Base-by-base conservation (phyloP, 1,140 invertebrate genomes). In the Drosophila nigrodunni region DNA sequence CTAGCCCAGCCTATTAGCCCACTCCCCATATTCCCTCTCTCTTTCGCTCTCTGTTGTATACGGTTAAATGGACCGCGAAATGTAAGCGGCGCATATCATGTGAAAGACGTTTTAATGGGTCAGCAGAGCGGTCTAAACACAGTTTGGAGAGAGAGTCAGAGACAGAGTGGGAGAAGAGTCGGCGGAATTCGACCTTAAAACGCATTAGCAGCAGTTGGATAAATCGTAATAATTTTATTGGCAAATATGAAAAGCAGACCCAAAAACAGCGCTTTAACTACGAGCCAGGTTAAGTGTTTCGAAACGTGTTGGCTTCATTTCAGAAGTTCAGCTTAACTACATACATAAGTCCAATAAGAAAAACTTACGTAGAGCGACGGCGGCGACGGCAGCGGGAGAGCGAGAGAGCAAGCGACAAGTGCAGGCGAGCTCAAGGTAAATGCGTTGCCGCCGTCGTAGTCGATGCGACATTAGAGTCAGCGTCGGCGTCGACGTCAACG, bases 161-260 rank as follows among this genome's bases (percentile, higher is more conserved):
- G 25, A 30, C 25, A 30, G 67, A 25, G 9, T 11, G 15, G 30
- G 46, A 47, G 60, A 41, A 5, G 13, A 60, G 46, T n/a, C 37
- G 9, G n/a, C 39, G 44, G 52, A 49, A 18, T 34, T 25, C 79
- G 85, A 88, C 83, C 83, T 88, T 88, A 89, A 89, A 89, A 88
- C 83, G 85, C 83, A 88, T 88, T 88, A 88, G 86, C 85, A 89
- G 71, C 55, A 74, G 61, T 70, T 50, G 80, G 69, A 72, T 82
- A 68, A 89, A 81, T 80, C 67, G 69, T 89, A 85, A 88, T 89
- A 88, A 88, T 88, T 88, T 88, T 88, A 88, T 88, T 88, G 75
- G 85, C 85, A 88, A 88, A 89, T 78, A 88, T 78, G 68, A 88
- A 73, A 83, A 83, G 61, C 69, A 62, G 43, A 68, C 43, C 47